These are phyloP conservation scores for Mionectes olivaceus DNA, from an alignment of 2,797 vertebrate species.

Conservation along the genomic window DNA sequence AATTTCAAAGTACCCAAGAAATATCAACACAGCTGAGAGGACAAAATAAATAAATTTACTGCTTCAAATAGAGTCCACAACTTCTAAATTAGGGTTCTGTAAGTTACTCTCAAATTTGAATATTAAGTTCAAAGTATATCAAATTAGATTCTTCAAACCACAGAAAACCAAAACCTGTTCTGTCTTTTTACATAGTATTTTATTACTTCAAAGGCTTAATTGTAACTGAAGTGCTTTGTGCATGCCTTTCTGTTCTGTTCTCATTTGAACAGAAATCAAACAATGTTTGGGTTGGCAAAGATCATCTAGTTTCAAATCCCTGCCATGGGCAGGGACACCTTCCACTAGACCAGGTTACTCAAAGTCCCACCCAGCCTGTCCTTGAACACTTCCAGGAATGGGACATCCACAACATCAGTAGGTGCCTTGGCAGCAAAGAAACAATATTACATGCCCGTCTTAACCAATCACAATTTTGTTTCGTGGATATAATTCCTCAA, in stretches of 20 bases:
- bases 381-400: not conserved
- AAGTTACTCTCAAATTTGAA: not conserved
- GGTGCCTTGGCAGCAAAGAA: not conserved
- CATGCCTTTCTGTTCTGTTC: not conserved
- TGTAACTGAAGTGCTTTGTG: not conserved
- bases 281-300: not conserved
- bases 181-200: not conserved
- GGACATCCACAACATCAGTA: not conserved
- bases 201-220: not conserved
- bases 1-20: not conserved
- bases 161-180: not conserved
- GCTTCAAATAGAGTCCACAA: not conserved
- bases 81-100: not conserved
- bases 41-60: not conserved
- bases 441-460: not conserved
- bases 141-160: not conserved
- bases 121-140: not conserved
- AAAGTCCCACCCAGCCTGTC: not conserved
- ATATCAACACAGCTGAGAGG: not conserved
- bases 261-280: not conserved
- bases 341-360: not conserved
- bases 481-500: not conserved
- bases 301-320: not conserved
- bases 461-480: not conserved
- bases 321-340: not conserved